phyloP scores from a whole-genome alignment of 2,888 invertebrate species.

The Callimorpha dominula region DNA sequence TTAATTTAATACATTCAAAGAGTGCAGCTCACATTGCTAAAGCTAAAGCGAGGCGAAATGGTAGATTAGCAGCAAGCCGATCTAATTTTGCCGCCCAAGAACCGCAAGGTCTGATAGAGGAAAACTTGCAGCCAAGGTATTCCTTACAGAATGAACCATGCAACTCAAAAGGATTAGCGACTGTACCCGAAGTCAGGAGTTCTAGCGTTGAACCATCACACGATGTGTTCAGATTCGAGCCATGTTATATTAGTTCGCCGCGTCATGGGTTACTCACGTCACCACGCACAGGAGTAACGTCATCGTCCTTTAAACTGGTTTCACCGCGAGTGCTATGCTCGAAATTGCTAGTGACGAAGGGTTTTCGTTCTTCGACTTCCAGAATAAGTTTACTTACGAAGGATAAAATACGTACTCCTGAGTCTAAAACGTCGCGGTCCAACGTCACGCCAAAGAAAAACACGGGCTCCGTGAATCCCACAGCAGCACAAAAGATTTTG shows the following conservation, averaged over 20 bases:
- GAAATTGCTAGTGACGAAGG: slow-evolving; percentile 61
- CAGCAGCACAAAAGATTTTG: slow-evolving; percentile 71
- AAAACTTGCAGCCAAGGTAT: slow-evolving; percentile 27
- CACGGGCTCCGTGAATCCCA: slow-evolving; percentile 55
- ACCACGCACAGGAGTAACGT: slow-evolving; percentile 56
- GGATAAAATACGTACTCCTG: slow-evolving; percentile 4
- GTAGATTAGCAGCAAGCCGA: slow-evolving; percentile 58
- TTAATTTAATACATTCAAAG: slow-evolving; percentile 62
- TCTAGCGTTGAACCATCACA: slow-evolving; percentile 49
- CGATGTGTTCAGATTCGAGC: slow-evolving; percentile 67
- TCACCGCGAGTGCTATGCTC: slow-evolving; percentile 72
- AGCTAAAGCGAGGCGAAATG: slow-evolving; percentile 68
- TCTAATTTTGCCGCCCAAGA: slow-evolving; percentile 69
- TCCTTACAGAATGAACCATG: slow-evolving; percentile 40
- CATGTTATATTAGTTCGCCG: slow-evolving; percentile 70
- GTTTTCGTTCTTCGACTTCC: slow-evolving; percentile 43
- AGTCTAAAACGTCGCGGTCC: slow-evolving; percentile 27
- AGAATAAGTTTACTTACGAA: slow-evolving; percentile 53
- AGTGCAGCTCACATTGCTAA: slow-evolving; percentile 69
- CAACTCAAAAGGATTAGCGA: slow-evolving; percentile 64
- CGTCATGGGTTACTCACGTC: slow-evolving; percentile 66
- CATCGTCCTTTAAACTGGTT: slow-evolving; percentile 60
- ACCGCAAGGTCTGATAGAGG: slow-evolving; percentile 66
- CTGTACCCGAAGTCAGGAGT: slow-evolving; percentile 64
- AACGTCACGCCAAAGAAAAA: slow-evolving; percentile 63